Percentiles rank a stretch among this genome's conserved stretches.
Conservation (phyloP, 2,888 invertebrate genomes). For the Campaea margaritaria region DNA sequence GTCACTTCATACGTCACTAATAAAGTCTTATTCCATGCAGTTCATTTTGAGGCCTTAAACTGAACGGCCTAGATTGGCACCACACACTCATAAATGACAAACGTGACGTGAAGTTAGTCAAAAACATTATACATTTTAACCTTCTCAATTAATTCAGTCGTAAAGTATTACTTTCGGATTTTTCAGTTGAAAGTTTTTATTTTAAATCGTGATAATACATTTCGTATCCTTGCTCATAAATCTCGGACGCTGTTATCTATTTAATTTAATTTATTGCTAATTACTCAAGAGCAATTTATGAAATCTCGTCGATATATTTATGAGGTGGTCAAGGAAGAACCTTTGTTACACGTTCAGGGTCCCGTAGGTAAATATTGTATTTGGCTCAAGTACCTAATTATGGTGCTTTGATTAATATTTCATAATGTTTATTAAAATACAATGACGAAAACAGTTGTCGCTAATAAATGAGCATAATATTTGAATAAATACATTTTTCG, state of each 20-base stretch:
- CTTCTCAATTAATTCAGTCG: no score
- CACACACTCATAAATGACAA: no score
- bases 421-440: no score
- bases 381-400: background rate
- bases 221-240: constrained; percentile 6
- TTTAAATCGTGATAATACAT: background rate
- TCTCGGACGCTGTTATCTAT: constrained; percentile 50
- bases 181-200: background rate
- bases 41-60: no score
- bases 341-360: constrained; percentile 22
- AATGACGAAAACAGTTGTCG: background rate
- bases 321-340: constrained; percentile 23
- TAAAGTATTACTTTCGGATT: background rate
- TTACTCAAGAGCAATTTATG: constrained; percentile 56
- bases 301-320: constrained; percentile 44
- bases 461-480: background rate
- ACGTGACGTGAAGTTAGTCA: no score
- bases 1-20: no score
- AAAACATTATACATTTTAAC: no score
- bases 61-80: no score
- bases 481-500: no score
- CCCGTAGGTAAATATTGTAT: constrained; percentile 26
- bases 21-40: no score
- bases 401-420: no score
- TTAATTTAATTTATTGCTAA: constrained; percentile 57